Evolutionary conservation across 2,113 vertebrate species (phyloP).

Genomic region (Egretta garzetta): DNA sequence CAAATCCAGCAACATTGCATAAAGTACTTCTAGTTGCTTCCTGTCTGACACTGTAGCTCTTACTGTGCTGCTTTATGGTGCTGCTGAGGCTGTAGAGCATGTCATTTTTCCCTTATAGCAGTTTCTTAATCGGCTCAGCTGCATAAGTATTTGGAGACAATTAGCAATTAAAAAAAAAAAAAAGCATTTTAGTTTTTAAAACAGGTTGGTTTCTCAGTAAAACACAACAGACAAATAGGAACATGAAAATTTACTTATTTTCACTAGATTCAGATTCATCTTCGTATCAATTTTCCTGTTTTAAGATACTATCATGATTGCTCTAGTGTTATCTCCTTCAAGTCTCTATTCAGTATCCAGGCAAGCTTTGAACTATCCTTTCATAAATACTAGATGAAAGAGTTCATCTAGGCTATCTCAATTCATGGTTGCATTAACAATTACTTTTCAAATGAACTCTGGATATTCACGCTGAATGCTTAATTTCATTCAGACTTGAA

Average conservation of each 20-base stretch:
- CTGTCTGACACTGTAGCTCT: background rate
- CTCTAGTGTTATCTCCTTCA: background rate
- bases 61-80: background rate
- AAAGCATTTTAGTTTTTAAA: background rate
- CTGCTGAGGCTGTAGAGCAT: background rate
- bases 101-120: background rate
- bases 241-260: background rate
- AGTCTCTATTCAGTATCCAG: background rate
- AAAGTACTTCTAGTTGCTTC: background rate
- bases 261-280: background rate
- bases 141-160: background rate
- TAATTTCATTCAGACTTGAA: conserved; percentile 1
- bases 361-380: conserved; percentile 20
- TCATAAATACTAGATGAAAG: conserved; percentile 26
- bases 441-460: conserved; percentile 17
- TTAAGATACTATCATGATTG: background rate
- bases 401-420: conserved; percentile 9
- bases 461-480: background rate
- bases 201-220: background rate
- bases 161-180: background rate
- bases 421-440: conserved; percentile 18
- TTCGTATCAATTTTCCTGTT: background rate
- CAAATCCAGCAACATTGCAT: background rate
- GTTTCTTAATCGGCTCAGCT: background rate
- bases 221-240: background rate